A percentile compares a stretch with the other conserved stretches of the same genome.
Conservation (phyloP, 2,888 invertebrate genomes). For the Anoplius nigerrimus region DNA sequence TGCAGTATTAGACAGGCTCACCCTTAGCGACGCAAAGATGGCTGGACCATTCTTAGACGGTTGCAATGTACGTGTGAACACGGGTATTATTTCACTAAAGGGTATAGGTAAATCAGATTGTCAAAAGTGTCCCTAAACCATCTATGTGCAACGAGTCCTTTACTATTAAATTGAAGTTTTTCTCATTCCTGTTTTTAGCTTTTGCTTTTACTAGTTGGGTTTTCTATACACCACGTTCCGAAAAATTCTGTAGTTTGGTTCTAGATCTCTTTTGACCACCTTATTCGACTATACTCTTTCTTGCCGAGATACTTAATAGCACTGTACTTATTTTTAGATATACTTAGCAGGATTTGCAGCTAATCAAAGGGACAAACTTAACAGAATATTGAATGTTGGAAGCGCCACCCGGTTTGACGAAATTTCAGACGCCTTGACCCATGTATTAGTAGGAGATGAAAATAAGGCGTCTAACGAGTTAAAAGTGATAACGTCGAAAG, state of each 20-base stretch:
- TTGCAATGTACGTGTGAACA: conserved; percentile 82
- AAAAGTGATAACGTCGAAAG: conserved; percentile 67
- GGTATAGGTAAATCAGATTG: too few relatives aligned
- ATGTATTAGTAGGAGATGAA: conserved; percentile 84
- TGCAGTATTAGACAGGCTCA: conserved; percentile 71
- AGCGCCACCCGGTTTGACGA: conserved; percentile 90
- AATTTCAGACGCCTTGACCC: conserved; percentile 86
- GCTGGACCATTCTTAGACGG: conserved; percentile 92
- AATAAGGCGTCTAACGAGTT: conserved; percentile 75
- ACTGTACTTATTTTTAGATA: conserved; percentile 75
- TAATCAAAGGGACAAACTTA: conserved; percentile 81
- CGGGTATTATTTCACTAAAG: too few relatives aligned
- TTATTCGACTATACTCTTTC: background rate
- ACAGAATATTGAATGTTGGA: conserved; percentile 83
- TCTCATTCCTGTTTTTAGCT: too few relatives aligned
- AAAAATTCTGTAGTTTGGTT: background rate
- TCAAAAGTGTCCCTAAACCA: too few relatives aligned
- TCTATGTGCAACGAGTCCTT: too few relatives aligned
- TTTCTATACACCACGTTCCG: too few relatives aligned
- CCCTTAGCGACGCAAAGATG: conserved; percentile 82
- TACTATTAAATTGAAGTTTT: too few relatives aligned
- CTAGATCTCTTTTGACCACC: background rate
- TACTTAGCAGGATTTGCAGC: conserved; percentile 82
- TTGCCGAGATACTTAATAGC: background rate
- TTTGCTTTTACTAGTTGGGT: too few relatives aligned